These are phyloP conservation scores for Nycticorax nycticorax DNA, from an alignment of 2,113 vertebrate genomes.

Conservation along the genomic window DNA sequence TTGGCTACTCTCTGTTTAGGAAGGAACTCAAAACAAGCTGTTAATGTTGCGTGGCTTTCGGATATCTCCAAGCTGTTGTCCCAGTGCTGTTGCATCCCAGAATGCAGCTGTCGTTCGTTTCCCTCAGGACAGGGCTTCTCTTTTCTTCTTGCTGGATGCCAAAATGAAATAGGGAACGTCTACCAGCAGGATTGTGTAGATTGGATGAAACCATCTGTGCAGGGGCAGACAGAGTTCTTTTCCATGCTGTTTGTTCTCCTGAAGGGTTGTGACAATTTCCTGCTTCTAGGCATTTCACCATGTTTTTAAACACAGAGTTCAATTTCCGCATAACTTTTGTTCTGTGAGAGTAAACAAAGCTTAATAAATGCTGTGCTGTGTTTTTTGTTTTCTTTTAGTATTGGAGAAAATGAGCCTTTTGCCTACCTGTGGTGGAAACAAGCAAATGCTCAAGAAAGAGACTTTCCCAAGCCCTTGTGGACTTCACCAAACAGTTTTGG, in stretches of 20 bases:
- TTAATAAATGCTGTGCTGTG: neutral
- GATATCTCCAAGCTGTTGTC: neutral
- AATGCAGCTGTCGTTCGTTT: neutral
- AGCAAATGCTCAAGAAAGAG: neutral
- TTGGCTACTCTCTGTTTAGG: neutral
- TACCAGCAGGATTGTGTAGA: neutral
- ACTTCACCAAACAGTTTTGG: neutral
- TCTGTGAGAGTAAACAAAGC: neutral
- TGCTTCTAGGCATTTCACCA: neutral
- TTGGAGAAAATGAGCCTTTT: constrained; percentile 78
- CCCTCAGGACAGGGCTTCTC: neutral
- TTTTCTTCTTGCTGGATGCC: neutral
- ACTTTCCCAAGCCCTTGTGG: neutral
- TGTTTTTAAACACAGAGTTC: neutral
- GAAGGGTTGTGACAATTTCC: neutral
- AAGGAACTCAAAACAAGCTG: neutral
- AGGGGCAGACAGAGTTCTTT: neutral
- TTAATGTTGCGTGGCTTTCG: neutral
- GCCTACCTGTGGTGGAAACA: neutral
- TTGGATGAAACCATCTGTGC: neutral
- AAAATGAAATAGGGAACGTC: neutral
- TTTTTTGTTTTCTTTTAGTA: constrained; percentile 69
- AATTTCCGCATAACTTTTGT: neutral
- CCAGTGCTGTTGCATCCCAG: neutral
- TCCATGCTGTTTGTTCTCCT: neutral